A percentile compares a stretch with the other conserved stretches of the same genome.
phyloP scores from a whole-genome alignment of 2,888 invertebrate species.

The Chalcis sispes region DNA sequence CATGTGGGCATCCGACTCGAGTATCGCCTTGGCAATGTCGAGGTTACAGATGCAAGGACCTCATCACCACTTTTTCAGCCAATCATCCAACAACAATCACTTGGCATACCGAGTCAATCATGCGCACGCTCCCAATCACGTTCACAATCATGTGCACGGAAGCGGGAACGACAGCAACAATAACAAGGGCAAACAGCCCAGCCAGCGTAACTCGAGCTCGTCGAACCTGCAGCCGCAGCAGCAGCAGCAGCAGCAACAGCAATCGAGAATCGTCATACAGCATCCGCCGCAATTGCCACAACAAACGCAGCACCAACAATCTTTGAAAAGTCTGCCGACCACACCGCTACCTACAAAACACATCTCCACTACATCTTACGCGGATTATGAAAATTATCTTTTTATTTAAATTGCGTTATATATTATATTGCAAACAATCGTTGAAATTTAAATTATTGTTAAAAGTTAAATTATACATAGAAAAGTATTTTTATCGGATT shows the following conservation, averaged over 20 bases:
- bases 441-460: too few relatives aligned
- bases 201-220: slow-evolving; percentile 65
- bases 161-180: slow-evolving; percentile 40
- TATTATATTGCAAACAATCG: too few relatives aligned
- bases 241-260: slow-evolving; percentile 59
- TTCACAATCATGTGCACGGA: slow-evolving; percentile 64
- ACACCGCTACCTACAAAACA: slow-evolving; percentile 73
- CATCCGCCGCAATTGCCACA: slow-evolving; percentile 63
- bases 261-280: slow-evolving; percentile 60
- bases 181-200: slow-evolving; percentile 60
- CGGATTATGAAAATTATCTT: slow-evolving; percentile 83
- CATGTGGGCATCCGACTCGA: slow-evolving; percentile 79
- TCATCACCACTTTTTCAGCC: slow-evolving; percentile 74
- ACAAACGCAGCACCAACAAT: slow-evolving; percentile 64
- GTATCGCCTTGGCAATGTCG: slow-evolving; percentile 74
- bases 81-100: slow-evolving; percentile 67
- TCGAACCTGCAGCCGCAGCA: slow-evolving; percentile 57
- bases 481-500: background rate
- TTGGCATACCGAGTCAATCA: slow-evolving; percentile 58
- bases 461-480: background rate
- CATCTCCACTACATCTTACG: slow-evolving; percentile 75
- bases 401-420: slow-evolving; percentile 77
- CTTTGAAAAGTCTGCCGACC: slow-evolving; percentile 73
- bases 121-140: slow-evolving; percentile 72
- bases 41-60: slow-evolving; percentile 73